Evolutionary conservation across 2,888 invertebrate species (phyloP).

Genomic region (Cephus runcator): DNA sequence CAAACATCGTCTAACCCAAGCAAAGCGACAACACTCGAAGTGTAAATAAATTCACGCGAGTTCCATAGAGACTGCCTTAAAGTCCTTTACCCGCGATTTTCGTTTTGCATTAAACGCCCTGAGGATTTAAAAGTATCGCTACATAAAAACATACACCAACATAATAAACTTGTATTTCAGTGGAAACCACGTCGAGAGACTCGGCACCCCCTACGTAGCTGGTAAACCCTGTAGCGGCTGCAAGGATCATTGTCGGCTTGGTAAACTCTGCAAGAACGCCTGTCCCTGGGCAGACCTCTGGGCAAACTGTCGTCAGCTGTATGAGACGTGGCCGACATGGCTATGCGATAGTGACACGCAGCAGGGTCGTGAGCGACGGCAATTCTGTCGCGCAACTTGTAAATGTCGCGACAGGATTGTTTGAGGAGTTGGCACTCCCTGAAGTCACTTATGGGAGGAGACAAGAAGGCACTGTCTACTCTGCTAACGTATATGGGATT

Average conservation of each 20-base stretch:
- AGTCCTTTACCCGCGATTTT: background rate
- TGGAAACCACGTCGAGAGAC: constrained; percentile 74
- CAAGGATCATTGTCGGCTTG: constrained; percentile 71
- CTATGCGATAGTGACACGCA: constrained; percentile 69
- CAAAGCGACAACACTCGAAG: background rate
- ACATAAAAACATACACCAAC: background rate
- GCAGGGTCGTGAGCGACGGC: constrained; percentile 69
- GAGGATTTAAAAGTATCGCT: background rate
- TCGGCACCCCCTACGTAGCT: constrained; percentile 75
- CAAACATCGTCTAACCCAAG: background rate
- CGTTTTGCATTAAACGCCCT: background rate
- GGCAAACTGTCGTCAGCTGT: constrained; percentile 78
- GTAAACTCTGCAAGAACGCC: constrained; percentile 78
- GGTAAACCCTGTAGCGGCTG: constrained; percentile 77
- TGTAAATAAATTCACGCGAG: background rate
- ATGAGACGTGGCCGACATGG: constrained; percentile 71
- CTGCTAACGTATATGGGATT: background rate
- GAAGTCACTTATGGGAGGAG: constrained; percentile 11
- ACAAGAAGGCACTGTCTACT: background rate
- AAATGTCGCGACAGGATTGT: constrained; percentile 71
- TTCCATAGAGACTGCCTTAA: too few relatives aligned
- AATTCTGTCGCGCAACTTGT: constrained; percentile 80
- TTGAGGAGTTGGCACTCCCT: constrained; percentile 29
- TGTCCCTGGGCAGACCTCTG: constrained; percentile 77
- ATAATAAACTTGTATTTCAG: constrained; percentile 65